These are phyloP conservation scores for Pipistrellus pygmaeus DNA, from an alignment of 2,797 vertebrate genomes.

Conservation along the genomic window DNA sequence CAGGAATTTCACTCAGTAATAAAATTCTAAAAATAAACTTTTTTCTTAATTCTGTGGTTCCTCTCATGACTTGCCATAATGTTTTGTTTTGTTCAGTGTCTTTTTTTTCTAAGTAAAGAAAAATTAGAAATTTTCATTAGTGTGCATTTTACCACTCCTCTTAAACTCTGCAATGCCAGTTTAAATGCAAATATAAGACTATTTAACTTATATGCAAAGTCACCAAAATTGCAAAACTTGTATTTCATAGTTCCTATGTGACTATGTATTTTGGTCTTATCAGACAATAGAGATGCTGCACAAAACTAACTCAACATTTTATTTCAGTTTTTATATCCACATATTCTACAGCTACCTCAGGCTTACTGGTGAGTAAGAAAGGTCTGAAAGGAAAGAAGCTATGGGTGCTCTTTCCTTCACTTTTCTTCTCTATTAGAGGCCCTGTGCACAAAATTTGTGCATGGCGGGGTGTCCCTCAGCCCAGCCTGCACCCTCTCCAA, in stretches of 20 bases:
- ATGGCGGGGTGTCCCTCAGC: too few species aligned
- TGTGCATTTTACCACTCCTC: not conserved
- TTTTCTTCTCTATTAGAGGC: not conserved
- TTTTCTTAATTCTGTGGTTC: not conserved
- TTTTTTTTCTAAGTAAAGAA: not conserved
- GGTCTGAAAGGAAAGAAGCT: not conserved
- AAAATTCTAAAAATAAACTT: not conserved
- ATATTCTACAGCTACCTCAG: not conserved
- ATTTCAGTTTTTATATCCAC: not conserved
- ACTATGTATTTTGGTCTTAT: not conserved
- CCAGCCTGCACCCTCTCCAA: too few species aligned
- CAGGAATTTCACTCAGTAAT: not conserved
- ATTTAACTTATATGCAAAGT: not conserved
- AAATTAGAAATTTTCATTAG: not conserved
- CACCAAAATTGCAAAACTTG: not conserved
- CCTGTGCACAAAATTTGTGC: too few species aligned
- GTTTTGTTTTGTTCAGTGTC: not conserved
- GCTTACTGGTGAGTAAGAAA: not conserved
- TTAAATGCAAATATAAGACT: not conserved
- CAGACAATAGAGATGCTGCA: not conserved
- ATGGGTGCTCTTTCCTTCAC: not conserved
- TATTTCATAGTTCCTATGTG: not conserved
- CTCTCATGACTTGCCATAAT: not conserved
- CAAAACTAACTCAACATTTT: not conserved
- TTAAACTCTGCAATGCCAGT: not conserved